Percentiles rank a stretch among this genome's conserved stretches.
phyloP scores from a whole-genome alignment of 2,888 invertebrate genomes.

The Timandra comae region DNA sequence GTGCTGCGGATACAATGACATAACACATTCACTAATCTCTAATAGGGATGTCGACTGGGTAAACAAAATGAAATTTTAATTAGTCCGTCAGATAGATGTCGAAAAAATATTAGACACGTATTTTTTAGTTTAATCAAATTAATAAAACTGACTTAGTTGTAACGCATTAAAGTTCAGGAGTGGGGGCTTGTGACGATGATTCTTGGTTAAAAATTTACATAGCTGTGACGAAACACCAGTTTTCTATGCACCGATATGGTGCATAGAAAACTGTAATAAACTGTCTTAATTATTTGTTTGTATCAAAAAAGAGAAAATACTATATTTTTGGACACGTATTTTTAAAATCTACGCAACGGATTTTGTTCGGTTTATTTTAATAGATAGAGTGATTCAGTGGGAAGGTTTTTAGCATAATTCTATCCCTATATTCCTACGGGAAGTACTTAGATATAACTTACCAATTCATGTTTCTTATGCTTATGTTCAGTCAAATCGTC shows the following conservation, averaged over 20 bases:
- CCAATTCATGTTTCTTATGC: slow-evolving; percentile 48
- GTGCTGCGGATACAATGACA: slow-evolving; percentile 30
- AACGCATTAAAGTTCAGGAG: neutral
- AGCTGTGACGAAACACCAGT: no score
- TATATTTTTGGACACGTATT: neutral
- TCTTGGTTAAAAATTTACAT: no score
- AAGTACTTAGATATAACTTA: slow-evolving; percentile 25
- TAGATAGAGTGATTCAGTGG: neutral
- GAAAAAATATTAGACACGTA: no score
- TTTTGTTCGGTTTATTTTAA: neutral
- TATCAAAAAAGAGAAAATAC: no score
- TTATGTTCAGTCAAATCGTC: slow-evolving; percentile 58
- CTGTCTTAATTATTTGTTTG: no score
- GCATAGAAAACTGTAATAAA: neutral
- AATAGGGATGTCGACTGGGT: neutral
- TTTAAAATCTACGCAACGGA: neutral
- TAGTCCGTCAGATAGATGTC: no score
- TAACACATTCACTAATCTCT: neutral
- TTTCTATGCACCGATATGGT: neutral
- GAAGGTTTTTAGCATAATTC: neutral
- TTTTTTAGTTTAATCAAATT: no score
- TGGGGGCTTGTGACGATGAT: no score
- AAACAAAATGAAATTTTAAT: neutral
- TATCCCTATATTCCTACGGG: no score
- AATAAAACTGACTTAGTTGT: neutral